phyloP scores from a whole-genome alignment of 2,113 vertebrate species.

The Halcyon senegalensis region DNA sequence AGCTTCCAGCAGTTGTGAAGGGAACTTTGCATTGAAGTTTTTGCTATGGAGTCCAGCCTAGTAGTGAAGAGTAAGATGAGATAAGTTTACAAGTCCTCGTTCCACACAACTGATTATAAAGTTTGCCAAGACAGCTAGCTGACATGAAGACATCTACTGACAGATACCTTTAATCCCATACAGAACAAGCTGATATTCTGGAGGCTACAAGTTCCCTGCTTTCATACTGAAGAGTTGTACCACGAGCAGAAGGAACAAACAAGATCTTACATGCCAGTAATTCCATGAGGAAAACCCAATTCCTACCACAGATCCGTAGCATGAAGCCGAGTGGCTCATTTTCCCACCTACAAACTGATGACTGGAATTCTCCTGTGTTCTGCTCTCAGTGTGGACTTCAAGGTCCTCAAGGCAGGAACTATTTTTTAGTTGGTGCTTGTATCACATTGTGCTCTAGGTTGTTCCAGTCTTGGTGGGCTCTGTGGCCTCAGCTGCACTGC shows the following conservation, averaged over 20 bases:
- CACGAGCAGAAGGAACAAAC: neutral
- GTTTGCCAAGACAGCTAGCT: neutral
- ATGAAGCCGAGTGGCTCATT: fast-evolving
- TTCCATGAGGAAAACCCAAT: neutral
- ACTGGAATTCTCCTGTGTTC: fast-evolving
- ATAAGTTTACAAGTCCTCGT: neutral
- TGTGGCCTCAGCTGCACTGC: neutral
- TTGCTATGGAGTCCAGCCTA: neutral
- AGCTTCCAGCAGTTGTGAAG: neutral
- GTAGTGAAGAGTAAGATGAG: neutral
- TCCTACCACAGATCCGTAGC: neutral
- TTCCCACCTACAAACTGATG: neutral
- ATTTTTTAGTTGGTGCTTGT: neutral
- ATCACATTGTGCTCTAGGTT: neutral
- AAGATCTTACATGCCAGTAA: neutral
- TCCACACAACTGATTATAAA: neutral
- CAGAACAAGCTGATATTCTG: neutral
- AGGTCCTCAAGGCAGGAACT: neutral
- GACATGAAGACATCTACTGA: neutral
- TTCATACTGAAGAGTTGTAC: neutral
- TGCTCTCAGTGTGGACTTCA: neutral
- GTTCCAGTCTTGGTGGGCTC: neutral
- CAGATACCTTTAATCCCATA: neutral
- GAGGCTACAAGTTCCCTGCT: neutral
- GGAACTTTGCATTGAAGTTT: neutral